Conservation (phyloP, 2,888 invertebrate species). For the Drosophila buzzatii region DNA sequence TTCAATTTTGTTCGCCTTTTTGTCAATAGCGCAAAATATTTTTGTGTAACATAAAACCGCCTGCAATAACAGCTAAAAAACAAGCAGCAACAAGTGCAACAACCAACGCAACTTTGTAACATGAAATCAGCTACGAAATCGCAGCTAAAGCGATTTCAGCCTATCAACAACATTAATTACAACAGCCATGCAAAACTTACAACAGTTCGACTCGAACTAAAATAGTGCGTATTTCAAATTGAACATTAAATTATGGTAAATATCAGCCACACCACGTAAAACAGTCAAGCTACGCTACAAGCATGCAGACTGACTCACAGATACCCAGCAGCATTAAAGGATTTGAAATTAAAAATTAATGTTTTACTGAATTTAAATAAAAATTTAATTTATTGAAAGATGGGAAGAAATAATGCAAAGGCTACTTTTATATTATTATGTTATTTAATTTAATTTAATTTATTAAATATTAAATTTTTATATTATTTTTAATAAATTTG, state of each 20-base stretch:
- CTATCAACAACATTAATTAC: conserved; percentile 80
- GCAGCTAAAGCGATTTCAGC: conserved; percentile 55
- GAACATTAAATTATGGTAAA: conserved; percentile 52
- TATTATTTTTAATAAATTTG: no score
- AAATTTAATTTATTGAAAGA: no score
- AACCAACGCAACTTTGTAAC: conserved; percentile 71
- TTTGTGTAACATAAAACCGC: conserved; percentile 79
- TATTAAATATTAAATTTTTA: no score
- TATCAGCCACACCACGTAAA: conserved; percentile 52
- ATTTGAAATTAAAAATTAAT: no score
- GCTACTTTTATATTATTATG: no score
- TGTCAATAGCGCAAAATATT: conserved; percentile 68
- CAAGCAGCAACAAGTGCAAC: conserved; percentile 61
- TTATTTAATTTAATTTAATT: no score
- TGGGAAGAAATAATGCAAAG: no score
- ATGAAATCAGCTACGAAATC: conserved; percentile 57
- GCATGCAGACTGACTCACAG: not conserved
- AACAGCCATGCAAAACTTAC: conserved; percentile 58
- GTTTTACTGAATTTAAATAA: no score
- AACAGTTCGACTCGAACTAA: conserved; percentile 50
- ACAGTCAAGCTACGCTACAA: not conserved
- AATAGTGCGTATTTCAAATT: conserved; percentile 70
- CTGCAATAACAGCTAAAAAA: conserved; percentile 57
- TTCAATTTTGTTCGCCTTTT: conserved; percentile 36
- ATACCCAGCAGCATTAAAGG: not conserved